Percentiles rank a stretch among this genome's conserved stretches.
phyloP scores from a whole-genome alignment of 2,888 invertebrate genomes.

The Phalera bucephala region DNA sequence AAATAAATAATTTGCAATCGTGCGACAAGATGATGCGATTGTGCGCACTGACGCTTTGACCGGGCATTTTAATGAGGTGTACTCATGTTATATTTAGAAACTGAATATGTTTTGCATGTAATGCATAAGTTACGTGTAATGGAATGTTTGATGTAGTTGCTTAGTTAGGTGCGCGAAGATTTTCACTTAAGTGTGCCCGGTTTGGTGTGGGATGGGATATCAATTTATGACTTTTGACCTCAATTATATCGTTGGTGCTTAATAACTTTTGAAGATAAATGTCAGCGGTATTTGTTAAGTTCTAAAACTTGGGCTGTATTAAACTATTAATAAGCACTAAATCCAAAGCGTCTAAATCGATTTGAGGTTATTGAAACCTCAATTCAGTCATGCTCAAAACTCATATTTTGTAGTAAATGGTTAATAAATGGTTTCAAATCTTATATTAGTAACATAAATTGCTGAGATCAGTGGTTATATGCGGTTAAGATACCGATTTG shows the following conservation, averaged over 20 bases:
- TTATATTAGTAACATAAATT: too few species aligned
- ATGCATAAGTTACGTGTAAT: conserved; percentile 13
- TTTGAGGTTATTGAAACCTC: too few species aligned
- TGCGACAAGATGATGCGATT: conserved; percentile 41
- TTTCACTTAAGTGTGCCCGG: background rate
- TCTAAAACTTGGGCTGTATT: too few species aligned
- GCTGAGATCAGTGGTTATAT: too few species aligned
- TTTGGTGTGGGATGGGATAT: background rate
- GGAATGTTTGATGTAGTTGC: conserved; percentile 1
- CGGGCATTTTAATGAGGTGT: conserved; percentile 36
- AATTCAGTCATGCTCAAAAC: too few species aligned
- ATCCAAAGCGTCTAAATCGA: too few species aligned
- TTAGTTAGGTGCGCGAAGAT: background rate
- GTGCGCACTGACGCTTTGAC: conserved; percentile 41
- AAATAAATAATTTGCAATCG: conserved; percentile 60
- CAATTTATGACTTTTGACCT: conserved; percentile 1
- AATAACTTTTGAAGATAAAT: too few species aligned
- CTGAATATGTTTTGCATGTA: conserved; percentile 12
- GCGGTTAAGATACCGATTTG: too few species aligned
- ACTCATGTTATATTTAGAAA: conserved; percentile 2
- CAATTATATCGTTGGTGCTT: background rate
- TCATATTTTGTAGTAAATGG: too few species aligned
- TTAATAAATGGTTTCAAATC: too few species aligned
- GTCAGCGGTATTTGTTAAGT: too few species aligned
- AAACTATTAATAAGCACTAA: too few species aligned